Base-by-base conservation (phyloP, 2,888 invertebrate genomes). In the Metallyticus violacea region DNA sequence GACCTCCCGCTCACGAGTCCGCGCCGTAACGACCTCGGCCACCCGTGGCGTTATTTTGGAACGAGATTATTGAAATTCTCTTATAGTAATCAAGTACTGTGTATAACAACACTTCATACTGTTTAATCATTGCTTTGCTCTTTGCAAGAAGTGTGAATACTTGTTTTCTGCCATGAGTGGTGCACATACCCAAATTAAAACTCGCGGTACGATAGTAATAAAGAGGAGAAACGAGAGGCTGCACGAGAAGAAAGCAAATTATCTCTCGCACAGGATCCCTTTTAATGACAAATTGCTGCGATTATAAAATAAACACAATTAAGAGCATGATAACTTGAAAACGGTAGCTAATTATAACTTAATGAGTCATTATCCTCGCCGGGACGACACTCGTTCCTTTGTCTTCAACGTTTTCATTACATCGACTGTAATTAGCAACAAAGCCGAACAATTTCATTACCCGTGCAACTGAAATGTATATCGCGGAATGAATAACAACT, bases 301-400 rank as follows among this genome's bases (percentile, higher is more conserved):
- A 29, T 30, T 78, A 85, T 28, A 27, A 27, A 77, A 83, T 78
- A 78, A 29, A 40, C 30, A 85, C 27, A 85, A 30, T 6, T n/a
- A 76, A 76, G 76, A 83, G 28, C 28, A 30, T 83, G 62, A 62
- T 62, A 62, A 15, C 40, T 62, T 62, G 40, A 62, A 28, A 85
- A 81, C 77, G 81, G 26, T 28, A 77, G 81, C 79, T 83, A 79
- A 87, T 76, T 77, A 76, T 27, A n/a, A 40, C 25, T 85, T 81
- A 85, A 85, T 77, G 81, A 81, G 77, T 28, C 25, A 80, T 77
- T 85, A 85, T 40, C 79, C 40, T 28, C 40, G 85, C 79, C 22
- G 40, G 15, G 40, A 62, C 40, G 15, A 62, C 40, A 62, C 40
- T 15, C 40, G 40, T 62, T 62, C 40, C 40, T 62, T 15, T 62